A percentile compares a stretch with the other conserved stretches of the same genome.
These are phyloP conservation scores for Porites divaricata DNA, from an alignment of 92 coral and sea anemone genomes.

Conservation along the genomic window DNA sequence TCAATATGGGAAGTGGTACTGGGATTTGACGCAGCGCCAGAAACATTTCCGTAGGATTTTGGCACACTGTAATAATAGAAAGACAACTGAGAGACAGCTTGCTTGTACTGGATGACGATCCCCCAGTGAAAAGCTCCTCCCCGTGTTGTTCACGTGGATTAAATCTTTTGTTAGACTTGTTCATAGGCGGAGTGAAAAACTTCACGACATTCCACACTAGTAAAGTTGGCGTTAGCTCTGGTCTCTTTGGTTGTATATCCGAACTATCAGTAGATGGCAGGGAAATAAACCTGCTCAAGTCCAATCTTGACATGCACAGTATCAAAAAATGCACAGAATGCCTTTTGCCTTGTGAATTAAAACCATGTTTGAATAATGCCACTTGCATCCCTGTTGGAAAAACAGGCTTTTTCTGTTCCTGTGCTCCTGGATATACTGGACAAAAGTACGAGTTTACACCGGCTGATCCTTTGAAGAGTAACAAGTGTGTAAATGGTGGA, in stretches of 20 bases:
- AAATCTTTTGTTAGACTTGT: no score
- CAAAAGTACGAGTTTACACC: constrained; percentile 80
- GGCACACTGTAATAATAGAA: constrained; percentile 81
- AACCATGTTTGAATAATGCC: constrained; percentile 78
- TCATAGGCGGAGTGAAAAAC: no score
- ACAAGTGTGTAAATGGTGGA: constrained; percentile 80
- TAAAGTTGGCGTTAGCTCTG: no score
- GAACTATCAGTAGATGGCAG: constrained; percentile 71
- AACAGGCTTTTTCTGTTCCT: constrained; percentile 71
- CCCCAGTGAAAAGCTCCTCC: no score
- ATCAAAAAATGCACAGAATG: constrained; percentile 76
- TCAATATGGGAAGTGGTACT: constrained; percentile 75
- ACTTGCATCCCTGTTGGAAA: constrained; percentile 81
- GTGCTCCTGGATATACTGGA: constrained; percentile 88
- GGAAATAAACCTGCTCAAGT: constrained; percentile 71
- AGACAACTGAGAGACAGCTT: constrained; percentile 52
- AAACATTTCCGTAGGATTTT: constrained; percentile 71
- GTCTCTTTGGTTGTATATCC: constrained; percentile 37
- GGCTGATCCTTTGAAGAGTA: constrained; percentile 71
- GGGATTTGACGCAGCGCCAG: constrained; percentile 64
- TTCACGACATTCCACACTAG: no score
- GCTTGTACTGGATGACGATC: no score
- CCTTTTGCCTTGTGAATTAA: constrained; percentile 71
- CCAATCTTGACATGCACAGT: constrained; percentile 52
- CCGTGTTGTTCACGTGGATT: no score